phyloP scores from a whole-genome alignment of 2,888 invertebrate species.

The Antitype chi region DNA sequence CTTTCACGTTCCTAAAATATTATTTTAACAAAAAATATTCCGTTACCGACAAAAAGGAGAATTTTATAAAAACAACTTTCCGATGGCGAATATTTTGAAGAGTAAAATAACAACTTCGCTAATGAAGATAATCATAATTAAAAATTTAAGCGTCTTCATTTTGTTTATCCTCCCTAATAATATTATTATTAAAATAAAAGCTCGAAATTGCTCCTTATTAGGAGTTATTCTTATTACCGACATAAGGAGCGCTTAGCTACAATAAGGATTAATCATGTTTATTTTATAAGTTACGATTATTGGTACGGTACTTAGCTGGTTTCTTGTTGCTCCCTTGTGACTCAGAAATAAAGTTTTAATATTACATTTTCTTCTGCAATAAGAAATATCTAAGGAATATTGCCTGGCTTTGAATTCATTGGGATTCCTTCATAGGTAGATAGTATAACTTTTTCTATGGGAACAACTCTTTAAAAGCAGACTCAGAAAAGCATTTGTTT shows the following conservation, averaged over 20 bases:
- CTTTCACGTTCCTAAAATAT: conserved; percentile 16
- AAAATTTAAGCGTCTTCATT: conserved; percentile 54
- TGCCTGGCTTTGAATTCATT: too few species aligned
- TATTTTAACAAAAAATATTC: conserved; percentile 41
- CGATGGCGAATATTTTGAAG: conserved; percentile 37
- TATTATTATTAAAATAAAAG: conserved; percentile 51
- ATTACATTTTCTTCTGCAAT: conserved; percentile 5
- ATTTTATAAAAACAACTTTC: conserved; percentile 32
- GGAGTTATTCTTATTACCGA: conserved; percentile 41
- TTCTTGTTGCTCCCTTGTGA: conserved; percentile 5
- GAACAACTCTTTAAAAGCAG: too few species aligned
- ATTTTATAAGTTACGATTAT: conserved; percentile 50
- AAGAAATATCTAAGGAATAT: background rate
- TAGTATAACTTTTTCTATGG: too few species aligned
- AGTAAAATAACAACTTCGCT: conserved; percentile 51
- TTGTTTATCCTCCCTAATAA: conserved; percentile 40
- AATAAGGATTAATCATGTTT: conserved; percentile 47
- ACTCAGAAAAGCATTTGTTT: too few species aligned
- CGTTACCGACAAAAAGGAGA: conserved; percentile 10
- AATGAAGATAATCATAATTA: conserved; percentile 65
- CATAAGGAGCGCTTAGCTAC: conserved; percentile 13
- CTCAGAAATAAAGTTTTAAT: background rate
- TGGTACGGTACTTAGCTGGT: conserved; percentile 20
- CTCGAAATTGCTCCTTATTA: conserved; percentile 57
- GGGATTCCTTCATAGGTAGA: too few species aligned